Conservation (phyloP, 2,797 vertebrate species). For the Bradypodion pumilum region DNA sequence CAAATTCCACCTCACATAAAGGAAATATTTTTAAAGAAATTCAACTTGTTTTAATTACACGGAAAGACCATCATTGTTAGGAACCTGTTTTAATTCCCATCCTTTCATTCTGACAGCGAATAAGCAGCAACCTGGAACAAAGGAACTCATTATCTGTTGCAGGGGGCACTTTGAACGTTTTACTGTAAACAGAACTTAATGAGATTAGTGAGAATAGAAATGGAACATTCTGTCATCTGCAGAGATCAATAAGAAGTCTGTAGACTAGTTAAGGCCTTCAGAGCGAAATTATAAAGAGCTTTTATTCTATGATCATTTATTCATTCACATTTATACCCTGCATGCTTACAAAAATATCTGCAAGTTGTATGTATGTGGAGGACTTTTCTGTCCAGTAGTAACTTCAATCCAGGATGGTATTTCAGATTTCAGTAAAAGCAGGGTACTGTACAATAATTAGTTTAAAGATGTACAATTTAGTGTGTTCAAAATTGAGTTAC, state of each 20-base stretch:
- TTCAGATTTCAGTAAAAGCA: not conserved
- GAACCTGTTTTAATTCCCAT: slow-evolving; percentile 48
- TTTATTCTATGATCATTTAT: slow-evolving; percentile 43
- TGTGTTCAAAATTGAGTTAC: not conserved
- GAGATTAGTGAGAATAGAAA: slow-evolving; percentile 38
- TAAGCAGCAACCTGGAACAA: slow-evolving; percentile 10
- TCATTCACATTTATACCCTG: too few relatives aligned
- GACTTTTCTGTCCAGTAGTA: not conserved
- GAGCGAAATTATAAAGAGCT: slow-evolving; percentile 11
- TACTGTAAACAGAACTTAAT: slow-evolving; percentile 48
- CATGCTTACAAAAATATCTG: slow-evolving; percentile 22
- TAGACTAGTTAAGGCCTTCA: slow-evolving; percentile 49
- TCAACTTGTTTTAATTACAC: slow-evolving; percentile 49
- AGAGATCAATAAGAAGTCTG: slow-evolving; percentile 44
- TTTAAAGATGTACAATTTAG: not conserved
- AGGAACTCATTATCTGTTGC: slow-evolving; percentile 52
- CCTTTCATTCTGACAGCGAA: slow-evolving; percentile 48
- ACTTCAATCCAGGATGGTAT: not conserved
- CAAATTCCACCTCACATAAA: slow-evolving; percentile 8
- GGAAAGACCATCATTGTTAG: slow-evolving; percentile 48
- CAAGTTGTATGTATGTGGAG: not conserved
- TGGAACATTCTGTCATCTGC: slow-evolving; percentile 21
- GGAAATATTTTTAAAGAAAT: slow-evolving; percentile 1
- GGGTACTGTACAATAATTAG: not conserved
- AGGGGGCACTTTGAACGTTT: slow-evolving; percentile 34